Evolutionary conservation across 2,113 vertebrate genomes (phyloP).

Genomic region (Alectura lathami): DNA sequence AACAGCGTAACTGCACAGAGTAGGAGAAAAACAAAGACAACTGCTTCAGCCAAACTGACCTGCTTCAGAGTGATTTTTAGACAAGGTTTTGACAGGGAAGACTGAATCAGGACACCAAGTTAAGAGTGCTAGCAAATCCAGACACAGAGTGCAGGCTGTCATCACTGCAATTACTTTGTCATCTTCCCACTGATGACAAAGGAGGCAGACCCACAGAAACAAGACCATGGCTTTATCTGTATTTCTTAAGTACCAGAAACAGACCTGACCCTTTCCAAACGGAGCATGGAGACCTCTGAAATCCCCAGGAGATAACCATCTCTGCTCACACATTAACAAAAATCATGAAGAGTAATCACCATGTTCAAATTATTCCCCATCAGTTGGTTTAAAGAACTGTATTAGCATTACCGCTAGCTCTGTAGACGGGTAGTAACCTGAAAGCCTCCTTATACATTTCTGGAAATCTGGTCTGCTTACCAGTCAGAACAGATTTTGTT

Average conservation of each 20-base stretch:
- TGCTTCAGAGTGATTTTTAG: not conserved
- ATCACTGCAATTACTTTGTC: not conserved
- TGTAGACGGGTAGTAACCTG: not conserved
- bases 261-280: not conserved
- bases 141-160: not conserved
- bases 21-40: not conserved
- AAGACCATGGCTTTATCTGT: not conserved
- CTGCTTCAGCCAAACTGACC: not conserved
- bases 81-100: not conserved
- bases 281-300: not conserved
- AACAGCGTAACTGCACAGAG: conserved; percentile 90
- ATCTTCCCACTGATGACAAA: not conserved
- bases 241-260: not conserved
- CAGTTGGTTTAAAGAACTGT: not conserved
- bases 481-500: not conserved
- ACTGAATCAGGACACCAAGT: not conserved
- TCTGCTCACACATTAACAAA: not conserved
- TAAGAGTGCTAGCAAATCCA: not conserved
- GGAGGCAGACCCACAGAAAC: not conserved
- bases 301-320: not conserved
- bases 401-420: not conserved
- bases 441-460: not conserved
- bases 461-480: not conserved
- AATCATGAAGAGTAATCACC: not conserved
- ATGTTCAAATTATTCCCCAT: not conserved